These are phyloP conservation scores for Hippocampus barbouri DNA, from an alignment of 2,113 vertebrate genomes.

Conservation along the genomic window DNA sequence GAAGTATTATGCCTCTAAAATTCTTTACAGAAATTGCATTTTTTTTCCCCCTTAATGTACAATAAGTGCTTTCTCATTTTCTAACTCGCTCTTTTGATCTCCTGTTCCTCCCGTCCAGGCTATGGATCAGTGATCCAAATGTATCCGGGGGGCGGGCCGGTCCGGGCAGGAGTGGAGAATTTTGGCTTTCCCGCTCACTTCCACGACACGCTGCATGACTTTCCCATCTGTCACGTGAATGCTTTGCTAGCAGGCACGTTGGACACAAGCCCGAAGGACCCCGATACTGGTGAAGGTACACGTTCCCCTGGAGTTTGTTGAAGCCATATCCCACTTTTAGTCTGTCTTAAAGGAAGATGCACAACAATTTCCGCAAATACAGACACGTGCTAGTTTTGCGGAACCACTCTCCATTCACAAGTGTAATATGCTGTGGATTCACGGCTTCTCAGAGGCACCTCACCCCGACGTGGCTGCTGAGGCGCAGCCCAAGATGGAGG, in stretches of 20 bases:
- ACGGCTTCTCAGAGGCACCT: slow-evolving; percentile 19
- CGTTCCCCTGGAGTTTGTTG: too few species aligned
- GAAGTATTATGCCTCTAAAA: too few species aligned
- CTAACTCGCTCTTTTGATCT: neutral
- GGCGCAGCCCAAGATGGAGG: slow-evolving; percentile 33
- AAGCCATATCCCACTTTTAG: too few species aligned
- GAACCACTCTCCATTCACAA: too few species aligned
- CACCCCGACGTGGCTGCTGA: slow-evolving; percentile 54
- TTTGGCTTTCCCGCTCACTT: slow-evolving; percentile 91
- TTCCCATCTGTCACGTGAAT: slow-evolving; percentile 87
- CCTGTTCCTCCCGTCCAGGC: slow-evolving; percentile 66
- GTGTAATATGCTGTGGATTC: neutral
- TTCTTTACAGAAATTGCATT: too few species aligned
- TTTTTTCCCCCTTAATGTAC: neutral
- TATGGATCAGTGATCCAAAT: slow-evolving; percentile 92
- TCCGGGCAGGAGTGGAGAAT: slow-evolving; percentile 84
- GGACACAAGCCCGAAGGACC: slow-evolving; percentile 61
- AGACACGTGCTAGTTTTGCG: too few species aligned
- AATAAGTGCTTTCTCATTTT: neutral
- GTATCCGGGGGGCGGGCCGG: slow-evolving; percentile 85
- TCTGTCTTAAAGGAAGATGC: too few species aligned
- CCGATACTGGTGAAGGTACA: slow-evolving; percentile 31
- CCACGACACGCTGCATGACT: slow-evolving; percentile 82
- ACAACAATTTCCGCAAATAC: too few species aligned
- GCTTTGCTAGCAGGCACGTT: slow-evolving; percentile 82